Conservation (phyloP, 2,113 vertebrate species). For the Syngnathus typhle region DNA sequence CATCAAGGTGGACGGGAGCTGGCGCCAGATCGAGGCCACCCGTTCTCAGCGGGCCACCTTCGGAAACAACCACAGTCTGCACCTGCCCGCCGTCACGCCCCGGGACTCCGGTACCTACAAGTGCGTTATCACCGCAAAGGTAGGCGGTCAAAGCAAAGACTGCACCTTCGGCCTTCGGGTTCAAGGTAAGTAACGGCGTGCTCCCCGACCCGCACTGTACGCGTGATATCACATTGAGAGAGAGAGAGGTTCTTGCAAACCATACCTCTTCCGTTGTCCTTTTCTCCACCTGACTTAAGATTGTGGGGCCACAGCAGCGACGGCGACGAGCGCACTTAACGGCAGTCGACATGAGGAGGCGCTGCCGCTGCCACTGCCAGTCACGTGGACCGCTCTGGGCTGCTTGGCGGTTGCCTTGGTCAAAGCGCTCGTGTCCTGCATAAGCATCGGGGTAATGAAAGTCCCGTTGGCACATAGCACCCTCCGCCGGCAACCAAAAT, state of each 20-base stretch:
- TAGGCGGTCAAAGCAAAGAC: conserved; percentile 27
- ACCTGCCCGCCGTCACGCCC: conserved; percentile 21
- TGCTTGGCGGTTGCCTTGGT: conserved; percentile 27
- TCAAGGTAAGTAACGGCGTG: conserved; percentile 39
- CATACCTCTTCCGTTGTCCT: background rate
- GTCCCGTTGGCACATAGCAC: no score
- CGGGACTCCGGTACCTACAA: conserved; percentile 51
- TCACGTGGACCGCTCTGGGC: conserved; percentile 27
- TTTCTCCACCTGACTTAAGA: conserved; percentile 23
- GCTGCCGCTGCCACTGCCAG: conserved; percentile 33
- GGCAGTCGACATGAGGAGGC: background rate
- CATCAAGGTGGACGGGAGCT: conserved; percentile 1
- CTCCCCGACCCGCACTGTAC: no score
- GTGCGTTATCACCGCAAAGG: conserved; percentile 36
- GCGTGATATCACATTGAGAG: no score
- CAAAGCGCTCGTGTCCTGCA: conserved; percentile 54
- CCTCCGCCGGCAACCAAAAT: no score
- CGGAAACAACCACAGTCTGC: conserved; percentile 21
- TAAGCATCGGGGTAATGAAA: conserved; percentile 55
- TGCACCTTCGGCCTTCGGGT: conserved; percentile 17
- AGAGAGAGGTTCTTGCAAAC: no score
- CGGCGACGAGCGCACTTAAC: fast-evolving
- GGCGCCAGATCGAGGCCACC: background rate
- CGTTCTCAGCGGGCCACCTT: fast-evolving
- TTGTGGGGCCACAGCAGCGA: conserved; percentile 10